Conservation (phyloP, 1,140 invertebrate species). For the Arion vulgaris region DNA sequence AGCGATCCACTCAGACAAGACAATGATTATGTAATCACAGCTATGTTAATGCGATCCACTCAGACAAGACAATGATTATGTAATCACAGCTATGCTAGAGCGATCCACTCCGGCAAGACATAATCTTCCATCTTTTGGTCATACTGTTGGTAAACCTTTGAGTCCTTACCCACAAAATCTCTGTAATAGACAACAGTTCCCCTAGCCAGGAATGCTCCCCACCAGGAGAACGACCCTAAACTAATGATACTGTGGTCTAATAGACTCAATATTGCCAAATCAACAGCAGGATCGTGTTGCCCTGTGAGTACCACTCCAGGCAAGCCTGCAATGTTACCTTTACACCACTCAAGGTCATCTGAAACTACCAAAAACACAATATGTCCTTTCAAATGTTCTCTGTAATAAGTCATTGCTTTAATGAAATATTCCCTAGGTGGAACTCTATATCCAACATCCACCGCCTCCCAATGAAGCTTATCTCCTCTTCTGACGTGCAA, state of each 20-base stretch:
- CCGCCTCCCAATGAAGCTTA: slow-evolving; percentile 37
- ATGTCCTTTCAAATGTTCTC: slow-evolving; percentile 28
- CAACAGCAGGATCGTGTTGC: slow-evolving; percentile 53
- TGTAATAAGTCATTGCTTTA: slow-evolving; percentile 49
- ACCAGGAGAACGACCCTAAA: slow-evolving; percentile 59
- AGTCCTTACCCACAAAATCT: slow-evolving; percentile 39
- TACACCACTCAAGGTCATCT: slow-evolving; percentile 52
- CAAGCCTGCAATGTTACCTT: slow-evolving; percentile 10
- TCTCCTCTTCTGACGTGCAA: slow-evolving; percentile 59
- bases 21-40: too few relatives aligned
- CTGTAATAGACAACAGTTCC: slow-evolving; percentile 55
- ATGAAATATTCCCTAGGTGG: slow-evolving; percentile 43
- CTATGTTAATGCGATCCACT: too few relatives aligned
- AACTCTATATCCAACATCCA: slow-evolving; percentile 41
- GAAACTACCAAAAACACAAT: slow-evolving; percentile 52
- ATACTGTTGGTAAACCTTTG: slow-evolving; percentile 13
- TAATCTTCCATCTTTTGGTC: slow-evolving; percentile 30
- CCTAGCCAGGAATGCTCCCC: slow-evolving; percentile 54
- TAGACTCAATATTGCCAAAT: slow-evolving; percentile 47
- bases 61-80: background rate
- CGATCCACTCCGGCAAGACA: slow-evolving; percentile 40
- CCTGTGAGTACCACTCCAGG: slow-evolving; percentile 37
- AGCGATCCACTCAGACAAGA: too few relatives aligned
- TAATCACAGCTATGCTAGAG: background rate
- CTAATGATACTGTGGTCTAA: slow-evolving; percentile 56